Percentiles rank a stretch among this genome's conserved stretches.
These are phyloP conservation scores for Drosophila nigritarsus DNA, from an alignment of 2,888 invertebrate genomes.

Conservation along the genomic window DNA sequence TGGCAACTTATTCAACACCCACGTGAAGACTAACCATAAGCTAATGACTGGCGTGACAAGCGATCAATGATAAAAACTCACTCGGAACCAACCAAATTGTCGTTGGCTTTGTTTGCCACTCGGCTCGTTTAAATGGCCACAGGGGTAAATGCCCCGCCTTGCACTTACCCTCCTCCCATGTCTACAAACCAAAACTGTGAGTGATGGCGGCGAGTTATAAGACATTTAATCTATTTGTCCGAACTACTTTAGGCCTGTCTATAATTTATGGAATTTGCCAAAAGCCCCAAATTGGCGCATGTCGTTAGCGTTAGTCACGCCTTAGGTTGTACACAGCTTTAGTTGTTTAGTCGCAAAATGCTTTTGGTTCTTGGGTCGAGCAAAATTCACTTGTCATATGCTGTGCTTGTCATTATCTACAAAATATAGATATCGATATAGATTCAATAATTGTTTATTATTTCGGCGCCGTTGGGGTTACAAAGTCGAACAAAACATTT, in stretches of 20 bases:
- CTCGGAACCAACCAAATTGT: constrained; percentile 55
- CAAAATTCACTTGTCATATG: background rate
- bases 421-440: background rate
- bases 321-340: background rate
- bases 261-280: constrained; percentile 53
- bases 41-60: constrained; percentile 49
- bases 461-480: background rate
- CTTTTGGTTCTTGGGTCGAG: background rate
- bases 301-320: constrained; percentile 66
- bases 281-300: constrained; percentile 36
- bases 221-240: constrained; percentile 42
- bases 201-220: constrained; percentile 39
- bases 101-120: constrained; percentile 37
- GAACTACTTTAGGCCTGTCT: constrained; percentile 14
- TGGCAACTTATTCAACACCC: constrained; percentile 28
- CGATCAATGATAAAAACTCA: constrained; percentile 50
- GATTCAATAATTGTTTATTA: background rate
- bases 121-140: constrained; percentile 18
- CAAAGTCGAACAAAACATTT: background rate
- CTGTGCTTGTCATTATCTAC: background rate
- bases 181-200: background rate
- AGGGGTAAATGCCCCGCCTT: constrained; percentile 1
- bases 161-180: background rate
- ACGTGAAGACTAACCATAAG: constrained; percentile 25
- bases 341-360: background rate